These are phyloP conservation scores for Trachelus troglodyta DNA, from an alignment of 2,888 invertebrate genomes.

Conservation along the genomic window DNA sequence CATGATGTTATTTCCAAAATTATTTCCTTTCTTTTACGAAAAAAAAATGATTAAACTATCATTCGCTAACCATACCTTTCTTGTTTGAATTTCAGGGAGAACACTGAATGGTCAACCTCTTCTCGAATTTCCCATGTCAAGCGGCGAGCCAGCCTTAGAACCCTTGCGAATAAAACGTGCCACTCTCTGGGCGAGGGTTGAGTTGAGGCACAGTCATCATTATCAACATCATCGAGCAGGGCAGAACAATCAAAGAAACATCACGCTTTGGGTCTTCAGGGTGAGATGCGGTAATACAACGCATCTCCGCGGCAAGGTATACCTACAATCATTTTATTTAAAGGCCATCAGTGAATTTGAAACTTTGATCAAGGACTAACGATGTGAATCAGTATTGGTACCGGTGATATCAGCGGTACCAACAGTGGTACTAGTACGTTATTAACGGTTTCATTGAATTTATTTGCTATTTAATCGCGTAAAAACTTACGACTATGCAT, in stretches of 20 bases:
- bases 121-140: conserved; percentile 83
- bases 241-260: conserved; percentile 63
- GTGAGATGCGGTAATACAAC: conserved; percentile 74
- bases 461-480: background rate
- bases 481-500: background rate
- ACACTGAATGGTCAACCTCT: conserved; percentile 86
- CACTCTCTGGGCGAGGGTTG: conserved; percentile 81
- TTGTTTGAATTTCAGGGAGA: conserved; percentile 72
- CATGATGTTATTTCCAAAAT: background rate
- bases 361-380: too few relatives aligned
- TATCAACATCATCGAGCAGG: conserved; percentile 60
- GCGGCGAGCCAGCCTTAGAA: conserved; percentile 69
- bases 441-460: background rate
- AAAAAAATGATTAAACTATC: too few relatives aligned
- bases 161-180: conserved; percentile 80
- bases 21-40: too few relatives aligned
- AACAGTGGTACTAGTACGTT: too few relatives aligned
- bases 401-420: too few relatives aligned
- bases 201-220: conserved; percentile 66
- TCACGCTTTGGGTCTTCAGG: conserved; percentile 80
- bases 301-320: conserved; percentile 73
- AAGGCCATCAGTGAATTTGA: too few relatives aligned
- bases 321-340: conserved; percentile 18
- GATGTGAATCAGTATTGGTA: too few relatives aligned
- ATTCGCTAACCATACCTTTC: too few relatives aligned